Base-by-base conservation (phyloP, 2,113 vertebrate genomes). In the Apteryx owenii region DNA sequence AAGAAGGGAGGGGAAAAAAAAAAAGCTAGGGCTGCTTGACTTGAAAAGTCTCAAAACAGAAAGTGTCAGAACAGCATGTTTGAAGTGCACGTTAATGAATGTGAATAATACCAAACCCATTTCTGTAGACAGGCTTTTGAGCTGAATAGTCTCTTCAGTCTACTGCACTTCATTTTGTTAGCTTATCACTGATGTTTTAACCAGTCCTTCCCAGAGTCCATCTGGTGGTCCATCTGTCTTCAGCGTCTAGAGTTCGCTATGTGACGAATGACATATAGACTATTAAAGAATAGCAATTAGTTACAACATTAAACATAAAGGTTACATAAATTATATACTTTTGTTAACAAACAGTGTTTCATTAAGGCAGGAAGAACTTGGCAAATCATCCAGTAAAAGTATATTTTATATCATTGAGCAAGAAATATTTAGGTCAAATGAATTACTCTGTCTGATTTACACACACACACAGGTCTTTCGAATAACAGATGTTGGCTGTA, bases 201-300 rank as follows among this genome's bases (percentile, higher is more conserved):
- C 96, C 96, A 96, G 88, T 95, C 95, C 89, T 97, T 96, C 93
- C 77, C 83, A 82, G 72, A 79, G 92, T 98, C 97, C 98, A 98
- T 98, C 97, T 98, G 98, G 81, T 91, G 83, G 85, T 93, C 98
- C 98, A 98, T 98, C 98, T 98, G 98, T 98, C 97, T 97, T 96
- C 72, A 94, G 82, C 81, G 94, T 95, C 89, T 85, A 97, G 87
- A 94, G 95, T 92, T 90, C 81, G 94, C 64, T 96, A 44, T 93
- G 85, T 97, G 93, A 89, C 83, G 83, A 98, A 94, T 95, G 94
- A 97, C 70, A 7, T 97, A 91, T 29, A 97, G 84, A 80, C 64
- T 96, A 93, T 88, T 89, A 91, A 96, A 94, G 90, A 73, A 92
- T 76, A 96, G 95, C 91, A 96, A 95, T 95, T 94, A 95, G 48